Percentiles rank a stretch among this genome's conserved stretches.
phyloP scores from a whole-genome alignment of 2,888 invertebrate genomes.

The Drosophila pseudotakahashii region DNA sequence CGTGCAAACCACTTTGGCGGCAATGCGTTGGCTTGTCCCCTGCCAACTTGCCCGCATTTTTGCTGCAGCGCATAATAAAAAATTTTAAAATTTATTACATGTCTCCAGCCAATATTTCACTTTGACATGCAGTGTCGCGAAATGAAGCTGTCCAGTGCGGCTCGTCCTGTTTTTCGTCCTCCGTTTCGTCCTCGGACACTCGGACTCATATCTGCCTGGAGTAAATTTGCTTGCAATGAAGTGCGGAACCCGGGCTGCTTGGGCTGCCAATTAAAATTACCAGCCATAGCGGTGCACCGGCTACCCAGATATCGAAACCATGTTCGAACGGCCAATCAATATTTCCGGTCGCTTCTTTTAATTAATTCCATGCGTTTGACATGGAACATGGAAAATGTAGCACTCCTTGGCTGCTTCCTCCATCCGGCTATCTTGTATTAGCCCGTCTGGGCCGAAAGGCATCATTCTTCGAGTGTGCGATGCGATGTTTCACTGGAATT shows the following conservation, averaged over 20 bases:
- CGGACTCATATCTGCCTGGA: constrained; percentile 25
- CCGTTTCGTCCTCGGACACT: not conserved
- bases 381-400: constrained; percentile 55
- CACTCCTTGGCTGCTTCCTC: constrained; percentile 15
- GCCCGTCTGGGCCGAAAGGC: constrained; percentile 34
- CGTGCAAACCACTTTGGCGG: constrained; percentile 79
- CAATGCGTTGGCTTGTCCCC: constrained; percentile 58
- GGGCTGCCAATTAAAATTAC: constrained; percentile 74
- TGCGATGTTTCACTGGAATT: constrained; percentile 48
- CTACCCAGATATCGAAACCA: constrained; percentile 4
- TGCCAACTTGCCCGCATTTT: constrained; percentile 36
- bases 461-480: constrained; percentile 24
- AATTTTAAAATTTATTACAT: constrained; percentile 83
- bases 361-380: constrained; percentile 69
- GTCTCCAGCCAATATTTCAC: constrained; percentile 84
- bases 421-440: constrained; percentile 31
- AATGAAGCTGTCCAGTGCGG: constrained; percentile 79
- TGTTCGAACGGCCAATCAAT: constrained; percentile 59
- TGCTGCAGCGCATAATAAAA: constrained; percentile 65
- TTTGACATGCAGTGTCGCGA: constrained; percentile 83
- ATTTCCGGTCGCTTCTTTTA: constrained; percentile 66
- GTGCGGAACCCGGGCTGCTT: constrained; percentile 48
- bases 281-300: constrained; percentile 35
- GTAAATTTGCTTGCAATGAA: constrained; percentile 69
- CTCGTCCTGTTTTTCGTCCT: not conserved